Evolutionary conservation across 2,797 vertebrate genomes (phyloP), one percentile per base, ranked within the genome.

Genomic region (Labroides dimidiatus): DNA sequence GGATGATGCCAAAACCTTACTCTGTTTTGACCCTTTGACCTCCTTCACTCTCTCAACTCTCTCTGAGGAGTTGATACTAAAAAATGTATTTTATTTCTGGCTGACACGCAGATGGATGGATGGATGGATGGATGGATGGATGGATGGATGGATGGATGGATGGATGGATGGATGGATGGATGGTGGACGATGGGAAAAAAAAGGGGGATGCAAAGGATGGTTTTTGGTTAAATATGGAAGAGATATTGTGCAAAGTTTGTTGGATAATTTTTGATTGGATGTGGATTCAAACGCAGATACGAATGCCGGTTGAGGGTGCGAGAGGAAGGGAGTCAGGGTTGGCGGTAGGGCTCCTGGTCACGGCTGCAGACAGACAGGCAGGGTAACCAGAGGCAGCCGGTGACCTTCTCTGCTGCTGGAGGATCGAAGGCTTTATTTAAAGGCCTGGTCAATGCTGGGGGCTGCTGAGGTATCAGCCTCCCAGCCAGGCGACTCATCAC

Each of bases 401-500:
- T 93, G 89, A 93, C 91, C 91, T 92, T 92, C 90, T 87, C 81
- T 88, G 72, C 79, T 81, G 82, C 81, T 88, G 76, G 69, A 89
- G 80, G 88, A 92, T 92, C 89, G 91, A 92, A 93, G 84, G 85
- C 91, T 92, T 93, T 93, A 93, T 92, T 92, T 92, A 92, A 92
- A 91, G 87, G 89, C 86, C 88, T 92, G 91, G 91, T 93, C 92
- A 93, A 93, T 93, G 90, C 90, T 89, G 87, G 82, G 79, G 89
- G 91, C 84, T 90, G 90, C 92, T 89, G 91, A 91, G 85, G 87
- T 91, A 91, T 92, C 91, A 91, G 85, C 88, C 90, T 90, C 64
- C n/a, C 80, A 89, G 90, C 89, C 89, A 89, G 87, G 84, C 86
- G 65, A 91, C 89, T 90, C 87, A 89, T 92, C 89, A 87, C 88